Percentiles rank a stretch among this genome's conserved stretches.
phyloP scores from a whole-genome alignment of 2,113 vertebrate species.

The Nansenia antarctica region DNA sequence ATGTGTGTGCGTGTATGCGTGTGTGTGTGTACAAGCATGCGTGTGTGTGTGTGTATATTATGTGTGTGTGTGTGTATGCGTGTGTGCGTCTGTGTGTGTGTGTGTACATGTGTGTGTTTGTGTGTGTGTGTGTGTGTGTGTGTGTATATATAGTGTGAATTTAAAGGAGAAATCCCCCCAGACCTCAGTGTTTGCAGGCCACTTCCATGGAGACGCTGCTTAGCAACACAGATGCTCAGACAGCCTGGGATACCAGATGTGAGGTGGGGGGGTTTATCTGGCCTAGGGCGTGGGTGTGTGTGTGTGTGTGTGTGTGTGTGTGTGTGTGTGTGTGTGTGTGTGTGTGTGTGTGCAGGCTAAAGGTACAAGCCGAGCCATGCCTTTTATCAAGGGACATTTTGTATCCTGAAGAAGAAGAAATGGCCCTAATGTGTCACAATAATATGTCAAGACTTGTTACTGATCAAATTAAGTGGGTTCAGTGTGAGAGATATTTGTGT shows the following conservation, averaged over 20 bases:
- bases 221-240: slow-evolving; percentile 48
- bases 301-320: too few species aligned
- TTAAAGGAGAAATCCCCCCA: slow-evolving; percentile 28
- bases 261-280: slow-evolving; percentile 17
- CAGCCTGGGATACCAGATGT: slow-evolving; percentile 53
- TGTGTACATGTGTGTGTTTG: not conserved
- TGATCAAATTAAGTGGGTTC: not conserved
- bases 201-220: slow-evolving; percentile 61
- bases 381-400: slow-evolving; percentile 35
- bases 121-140: not conserved
- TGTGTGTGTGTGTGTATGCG: not conserved
- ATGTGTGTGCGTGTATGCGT: not conserved
- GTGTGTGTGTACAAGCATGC: not conserved
- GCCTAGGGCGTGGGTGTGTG: too few species aligned
- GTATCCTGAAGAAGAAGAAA: not conserved
- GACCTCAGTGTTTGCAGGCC: slow-evolving; percentile 59
- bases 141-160: not conserved
- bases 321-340: too few species aligned
- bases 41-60: slow-evolving; percentile 7
- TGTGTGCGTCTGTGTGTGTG: not conserved
- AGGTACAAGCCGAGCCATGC: too few species aligned
- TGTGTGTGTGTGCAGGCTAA: too few species aligned
- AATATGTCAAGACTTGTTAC: slow-evolving; percentile 5
- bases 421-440: not conserved
- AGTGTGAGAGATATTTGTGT: too few species aligned